phyloP scores from a whole-genome alignment of 64 coral and sea anemone genomes.

The Montipora efflorescens region DNA sequence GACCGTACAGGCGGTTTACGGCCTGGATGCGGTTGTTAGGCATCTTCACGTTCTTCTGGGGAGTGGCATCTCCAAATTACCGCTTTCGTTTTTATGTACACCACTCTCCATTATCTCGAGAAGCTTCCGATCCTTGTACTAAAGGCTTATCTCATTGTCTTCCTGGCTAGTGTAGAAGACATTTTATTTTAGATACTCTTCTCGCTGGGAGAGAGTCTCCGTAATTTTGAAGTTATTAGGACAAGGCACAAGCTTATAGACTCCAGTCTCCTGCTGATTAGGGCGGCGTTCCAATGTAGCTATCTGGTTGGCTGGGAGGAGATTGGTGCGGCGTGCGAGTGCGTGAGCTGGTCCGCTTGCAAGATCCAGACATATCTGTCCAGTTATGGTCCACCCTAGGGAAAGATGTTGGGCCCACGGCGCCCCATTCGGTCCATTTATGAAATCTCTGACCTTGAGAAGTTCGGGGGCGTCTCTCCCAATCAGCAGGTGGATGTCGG shows the following conservation, averaged over 20 bases:
- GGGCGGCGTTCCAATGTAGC: too few relatives aligned
- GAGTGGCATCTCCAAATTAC: slow-evolving; percentile 80
- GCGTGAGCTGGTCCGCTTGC: background rate
- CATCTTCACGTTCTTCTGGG: slow-evolving; percentile 21
- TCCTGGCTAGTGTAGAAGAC: slow-evolving; percentile 10
- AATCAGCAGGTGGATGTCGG: too few relatives aligned
- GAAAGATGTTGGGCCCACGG: too few relatives aligned
- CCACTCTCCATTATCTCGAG: slow-evolving; percentile 52
- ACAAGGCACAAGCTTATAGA: slow-evolving; percentile 44
- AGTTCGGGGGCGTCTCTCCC: too few relatives aligned
- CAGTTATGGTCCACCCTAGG: too few relatives aligned
- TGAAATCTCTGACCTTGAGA: too few relatives aligned
- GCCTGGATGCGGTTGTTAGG: slow-evolving; percentile 72
- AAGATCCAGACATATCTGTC: too few relatives aligned
- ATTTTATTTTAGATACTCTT: background rate
- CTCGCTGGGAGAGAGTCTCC: background rate
- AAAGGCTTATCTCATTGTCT: slow-evolving; percentile 53
- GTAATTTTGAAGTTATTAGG: slow-evolving; percentile 48
- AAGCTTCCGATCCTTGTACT: slow-evolving; percentile 30
- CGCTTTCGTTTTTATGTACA: slow-evolving; percentile 41
- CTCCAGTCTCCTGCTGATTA: background rate
- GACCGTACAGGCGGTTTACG: slow-evolving; percentile 14
- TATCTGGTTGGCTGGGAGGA: background rate
- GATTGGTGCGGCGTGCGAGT: slow-evolving; percentile 32
- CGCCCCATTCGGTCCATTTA: too few relatives aligned